phyloP scores from a whole-genome alignment of 1,140 invertebrate species.

The Caenorhabditis briggsae region DNA sequence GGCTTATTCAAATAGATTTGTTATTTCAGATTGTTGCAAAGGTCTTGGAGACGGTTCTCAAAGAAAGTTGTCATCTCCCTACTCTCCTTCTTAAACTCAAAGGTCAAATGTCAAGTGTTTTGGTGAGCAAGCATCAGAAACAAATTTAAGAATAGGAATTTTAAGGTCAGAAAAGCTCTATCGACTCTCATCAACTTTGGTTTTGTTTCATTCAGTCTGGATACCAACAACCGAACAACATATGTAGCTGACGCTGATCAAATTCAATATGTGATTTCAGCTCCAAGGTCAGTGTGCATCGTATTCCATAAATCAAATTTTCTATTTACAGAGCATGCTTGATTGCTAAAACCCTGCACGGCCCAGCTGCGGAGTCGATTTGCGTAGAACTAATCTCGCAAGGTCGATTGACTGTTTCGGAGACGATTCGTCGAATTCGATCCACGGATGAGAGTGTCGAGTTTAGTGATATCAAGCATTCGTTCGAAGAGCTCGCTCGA shows the following conservation, averaged over 20 bases:
- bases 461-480: constrained; percentile 19
- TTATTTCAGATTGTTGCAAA: constrained; percentile 12
- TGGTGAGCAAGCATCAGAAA: constrained; percentile 2
- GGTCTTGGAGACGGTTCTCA: constrained; percentile 36
- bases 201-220: constrained; percentile 54
- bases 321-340: constrained; percentile 38
- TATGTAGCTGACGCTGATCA: constrained; percentile 43
- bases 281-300: constrained; percentile 24
- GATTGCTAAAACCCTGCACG: constrained; percentile 41
- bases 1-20: neutral
- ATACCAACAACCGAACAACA: constrained; percentile 21
- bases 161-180: constrained; percentile 54
- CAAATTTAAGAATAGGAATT: neutral
- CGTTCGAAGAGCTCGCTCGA: constrained; percentile 17
- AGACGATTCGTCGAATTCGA: constrained; percentile 40
- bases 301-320: neutral
- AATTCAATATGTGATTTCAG: constrained; percentile 20
- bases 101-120: constrained; percentile 11
- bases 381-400: constrained; percentile 11
- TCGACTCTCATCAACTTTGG: constrained; percentile 46
- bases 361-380: constrained; percentile 21
- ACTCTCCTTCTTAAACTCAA: constrained; percentile 19
- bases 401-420: constrained; percentile 52
- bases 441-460: neutral
- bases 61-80: constrained; percentile 30